These are phyloP conservation scores for Theretra japonica DNA, from an alignment of 2,888 invertebrate species.

Conservation along the genomic window DNA sequence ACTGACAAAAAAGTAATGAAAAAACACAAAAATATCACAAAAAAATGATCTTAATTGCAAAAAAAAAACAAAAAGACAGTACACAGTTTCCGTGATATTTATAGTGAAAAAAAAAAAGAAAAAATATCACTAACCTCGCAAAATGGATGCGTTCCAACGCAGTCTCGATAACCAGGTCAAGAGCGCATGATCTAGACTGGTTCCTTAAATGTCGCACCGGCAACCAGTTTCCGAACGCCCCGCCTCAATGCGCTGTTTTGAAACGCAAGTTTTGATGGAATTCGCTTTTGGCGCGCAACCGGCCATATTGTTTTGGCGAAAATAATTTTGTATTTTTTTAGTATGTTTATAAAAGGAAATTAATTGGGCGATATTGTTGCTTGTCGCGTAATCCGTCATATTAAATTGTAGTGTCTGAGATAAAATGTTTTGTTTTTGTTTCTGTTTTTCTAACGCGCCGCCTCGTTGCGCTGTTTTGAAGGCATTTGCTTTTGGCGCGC, in stretches of 20 bases:
- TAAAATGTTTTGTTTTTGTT: too few relatives aligned
- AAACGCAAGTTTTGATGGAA: constrained; percentile 10
- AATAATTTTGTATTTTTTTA: neutral
- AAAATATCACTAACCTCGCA: constrained; percentile 60
- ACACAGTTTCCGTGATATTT: constrained; percentile 4
- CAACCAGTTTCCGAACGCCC: constrained; percentile 26
- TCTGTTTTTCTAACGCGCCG: too few relatives aligned
- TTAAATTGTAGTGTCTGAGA: too few relatives aligned
- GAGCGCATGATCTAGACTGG: constrained; percentile 49
- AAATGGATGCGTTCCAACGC: neutral
- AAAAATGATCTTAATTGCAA: neutral
- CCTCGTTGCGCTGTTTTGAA: neutral
- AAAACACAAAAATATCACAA: neutral
- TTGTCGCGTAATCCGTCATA: too few relatives aligned
- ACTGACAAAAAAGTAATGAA: too few relatives aligned
- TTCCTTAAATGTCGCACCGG: constrained; percentile 28
- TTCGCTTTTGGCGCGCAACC: neutral
- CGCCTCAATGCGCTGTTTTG: constrained; percentile 21
- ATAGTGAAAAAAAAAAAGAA: constrained; percentile 35
- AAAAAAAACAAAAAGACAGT: constrained; percentile 34
- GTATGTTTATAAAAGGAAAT: too few relatives aligned
- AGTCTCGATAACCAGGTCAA: constrained; percentile 34
- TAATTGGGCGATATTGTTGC: too few relatives aligned
- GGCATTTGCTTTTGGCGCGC: neutral
- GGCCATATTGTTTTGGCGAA: neutral